Evolutionary conservation across 2,888 invertebrate species (phyloP).

Genomic region (Conchocele bisecta): DNA sequence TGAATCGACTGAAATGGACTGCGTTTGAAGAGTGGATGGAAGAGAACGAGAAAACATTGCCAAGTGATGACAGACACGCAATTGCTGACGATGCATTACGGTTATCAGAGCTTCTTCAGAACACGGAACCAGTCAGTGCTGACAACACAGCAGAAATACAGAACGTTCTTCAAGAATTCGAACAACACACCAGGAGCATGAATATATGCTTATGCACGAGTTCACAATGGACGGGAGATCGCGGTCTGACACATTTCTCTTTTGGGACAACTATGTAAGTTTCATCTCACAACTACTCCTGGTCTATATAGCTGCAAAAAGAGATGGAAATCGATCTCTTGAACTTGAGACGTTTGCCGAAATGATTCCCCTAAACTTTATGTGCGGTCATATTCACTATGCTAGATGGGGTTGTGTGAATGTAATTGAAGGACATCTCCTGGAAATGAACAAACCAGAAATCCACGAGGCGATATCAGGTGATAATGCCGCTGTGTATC

Average conservation of each 20-base stretch:
- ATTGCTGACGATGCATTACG: too few relatives aligned
- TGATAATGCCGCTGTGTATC: conserved; percentile 1
- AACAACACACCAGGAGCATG: not conserved
- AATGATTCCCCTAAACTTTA: conserved; percentile 13
- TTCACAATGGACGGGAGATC: not conserved
- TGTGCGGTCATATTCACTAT: conserved; percentile 17
- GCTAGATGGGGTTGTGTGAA: conserved; percentile 17
- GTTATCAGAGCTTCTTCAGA: too few relatives aligned
- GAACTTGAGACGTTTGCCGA: conserved; percentile 27
- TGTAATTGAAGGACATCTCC: conserved; percentile 1
- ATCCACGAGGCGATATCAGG: conserved; percentile 1
- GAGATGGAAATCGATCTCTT: conserved; percentile 5
- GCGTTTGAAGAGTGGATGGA: too few relatives aligned
- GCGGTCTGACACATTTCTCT: not conserved
- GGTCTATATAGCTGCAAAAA: conserved; percentile 10
- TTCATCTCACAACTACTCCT: conserved; percentile 9
- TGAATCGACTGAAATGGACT: too few relatives aligned
- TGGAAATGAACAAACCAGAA: conserved; percentile 3
- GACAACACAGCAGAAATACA: too few relatives aligned
- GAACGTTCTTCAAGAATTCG: too few relatives aligned
- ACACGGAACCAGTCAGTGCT: too few relatives aligned
- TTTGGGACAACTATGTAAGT: conserved; percentile 8
- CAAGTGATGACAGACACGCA: too few relatives aligned
- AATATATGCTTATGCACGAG: conserved; percentile 1
- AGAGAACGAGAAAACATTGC: too few relatives aligned